Conservation (phyloP, 2,888 invertebrate species). For the Rhingia rostrata region DNA sequence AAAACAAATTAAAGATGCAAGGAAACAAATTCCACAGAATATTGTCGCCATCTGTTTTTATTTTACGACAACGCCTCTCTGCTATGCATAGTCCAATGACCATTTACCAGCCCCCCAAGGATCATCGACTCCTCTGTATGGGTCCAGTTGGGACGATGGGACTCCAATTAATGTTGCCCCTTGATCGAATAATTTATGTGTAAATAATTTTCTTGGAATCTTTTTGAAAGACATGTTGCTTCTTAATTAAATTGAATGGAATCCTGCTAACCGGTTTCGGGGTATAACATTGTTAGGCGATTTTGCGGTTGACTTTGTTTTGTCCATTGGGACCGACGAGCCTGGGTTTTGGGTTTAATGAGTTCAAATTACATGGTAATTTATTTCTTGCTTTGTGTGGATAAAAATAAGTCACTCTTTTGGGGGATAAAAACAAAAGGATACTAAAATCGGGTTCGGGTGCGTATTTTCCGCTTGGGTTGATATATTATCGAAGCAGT, state of each 20-base stretch:
- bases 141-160: conserved; percentile 5
- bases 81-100: conserved; percentile 12
- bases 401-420: conserved; percentile 45
- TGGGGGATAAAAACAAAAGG: conserved; percentile 17
- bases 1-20: no score
- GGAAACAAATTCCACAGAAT: no score
- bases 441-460: neutral
- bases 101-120: conserved; percentile 35
- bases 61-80: no score
- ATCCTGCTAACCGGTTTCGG: conserved; percentile 21
- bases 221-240: conserved; percentile 71
- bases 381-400: conserved; percentile 46
- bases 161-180: conserved; percentile 70
- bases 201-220: conserved; percentile 70
- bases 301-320: conserved; percentile 43
- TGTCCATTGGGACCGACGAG: neutral
- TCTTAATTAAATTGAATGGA: conserved; percentile 71
- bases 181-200: conserved; percentile 71
- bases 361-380: conserved; percentile 61
- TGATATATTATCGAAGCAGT: conserved; percentile 40
- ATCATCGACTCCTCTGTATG: conserved; percentile 17
- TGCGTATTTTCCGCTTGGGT: conserved; percentile 6
- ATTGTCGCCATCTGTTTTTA: no score
- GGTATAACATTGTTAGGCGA: conserved; percentile 40
- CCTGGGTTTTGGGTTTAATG: conserved; percentile 15